phyloP scores from a whole-genome alignment of 2,113 vertebrate species.

The Tragelaphus strepsiceros region DNA sequence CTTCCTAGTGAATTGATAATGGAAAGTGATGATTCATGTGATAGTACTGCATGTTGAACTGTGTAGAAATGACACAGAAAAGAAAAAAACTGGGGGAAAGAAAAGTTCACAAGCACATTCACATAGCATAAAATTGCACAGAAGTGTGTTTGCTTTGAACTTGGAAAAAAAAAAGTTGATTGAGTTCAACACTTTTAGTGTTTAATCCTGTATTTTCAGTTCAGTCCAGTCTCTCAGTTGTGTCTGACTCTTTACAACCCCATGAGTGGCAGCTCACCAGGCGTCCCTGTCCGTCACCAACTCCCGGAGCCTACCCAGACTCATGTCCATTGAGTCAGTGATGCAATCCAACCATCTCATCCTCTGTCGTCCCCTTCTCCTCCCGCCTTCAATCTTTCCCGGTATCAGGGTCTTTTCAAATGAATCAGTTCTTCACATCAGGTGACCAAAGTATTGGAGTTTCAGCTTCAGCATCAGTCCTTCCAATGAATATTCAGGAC shows the following conservation, averaged over 20 bases:
- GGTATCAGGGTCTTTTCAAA: neutral
- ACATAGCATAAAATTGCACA: neutral
- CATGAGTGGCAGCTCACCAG: neutral
- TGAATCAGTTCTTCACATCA: neutral
- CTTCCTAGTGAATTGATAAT: neutral
- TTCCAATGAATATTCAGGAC: neutral
- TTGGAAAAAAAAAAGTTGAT: neutral
- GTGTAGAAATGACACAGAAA: neutral
- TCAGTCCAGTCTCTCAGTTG: neutral
- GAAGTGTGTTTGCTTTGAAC: neutral
- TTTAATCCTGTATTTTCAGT: neutral
- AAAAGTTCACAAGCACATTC: neutral
- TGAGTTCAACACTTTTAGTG: neutral
- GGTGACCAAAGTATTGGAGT: neutral
- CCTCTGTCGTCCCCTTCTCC: accelerated
- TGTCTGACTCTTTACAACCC: neutral
- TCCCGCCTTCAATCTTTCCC: neutral
- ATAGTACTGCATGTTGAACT: neutral
- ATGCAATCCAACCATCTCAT: neutral
- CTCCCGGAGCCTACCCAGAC: neutral
- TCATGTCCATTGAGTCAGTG: accelerated
- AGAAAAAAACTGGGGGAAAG: neutral
- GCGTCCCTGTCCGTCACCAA: neutral
- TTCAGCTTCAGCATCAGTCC: neutral
- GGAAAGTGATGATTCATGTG: neutral